Conservation (phyloP, 2,888 invertebrate species). For the Xanthorhoe designata region DNA sequence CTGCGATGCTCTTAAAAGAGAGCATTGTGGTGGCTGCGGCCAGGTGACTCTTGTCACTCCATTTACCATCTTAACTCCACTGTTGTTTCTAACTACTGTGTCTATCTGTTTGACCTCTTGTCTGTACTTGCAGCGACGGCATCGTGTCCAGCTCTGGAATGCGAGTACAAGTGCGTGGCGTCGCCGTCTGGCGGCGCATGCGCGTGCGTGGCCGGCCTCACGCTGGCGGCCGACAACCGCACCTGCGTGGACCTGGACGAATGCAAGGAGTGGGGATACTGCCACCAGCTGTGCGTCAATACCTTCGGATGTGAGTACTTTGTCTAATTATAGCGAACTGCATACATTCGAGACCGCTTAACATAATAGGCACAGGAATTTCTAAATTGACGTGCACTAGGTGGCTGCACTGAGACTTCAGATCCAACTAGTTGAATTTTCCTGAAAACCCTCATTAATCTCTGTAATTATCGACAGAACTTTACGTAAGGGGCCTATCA, state of each 20-base stretch:
- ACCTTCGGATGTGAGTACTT: conserved; percentile 87
- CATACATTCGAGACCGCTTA: too few relatives aligned
- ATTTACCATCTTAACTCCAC: neutral
- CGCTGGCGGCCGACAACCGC: conserved; percentile 92
- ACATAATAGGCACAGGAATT: too few relatives aligned
- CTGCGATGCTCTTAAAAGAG: too few relatives aligned
- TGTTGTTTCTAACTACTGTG: neutral
- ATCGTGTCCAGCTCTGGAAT: conserved; percentile 93
- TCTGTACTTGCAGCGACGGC: conserved; percentile 87
- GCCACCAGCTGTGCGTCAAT: conserved; percentile 97
- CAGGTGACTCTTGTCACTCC: neutral
- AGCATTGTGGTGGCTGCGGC: too few relatives aligned
- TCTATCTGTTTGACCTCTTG: neutral
- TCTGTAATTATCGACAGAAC: too few relatives aligned
- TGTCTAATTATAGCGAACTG: neutral
- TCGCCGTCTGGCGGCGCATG: conserved; percentile 96
- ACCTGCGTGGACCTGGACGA: conserved; percentile 97
- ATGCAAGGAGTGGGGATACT: conserved; percentile 96
- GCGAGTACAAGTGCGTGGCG: conserved; percentile 96
- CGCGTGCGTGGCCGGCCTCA: conserved; percentile 94
- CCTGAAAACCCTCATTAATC: too few relatives aligned
- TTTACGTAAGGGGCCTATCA: too few relatives aligned
- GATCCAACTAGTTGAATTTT: too few relatives aligned
- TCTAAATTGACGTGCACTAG: too few relatives aligned
- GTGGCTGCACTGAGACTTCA: too few relatives aligned